Conservation (phyloP, 1,140 invertebrate species). For the honey bee (Apis mellifera) region Amel_HAv3.1 CM009936.2:5563001-5563500, state of each 20-base stretch:
- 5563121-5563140: constrained; percentile 64
- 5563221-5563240: constrained; percentile 68
- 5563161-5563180: constrained; percentile 66
- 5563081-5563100: constrained; percentile 30
- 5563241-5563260: constrained; percentile 60
- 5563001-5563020: neutral
- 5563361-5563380: constrained; percentile 70
- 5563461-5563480: neutral
- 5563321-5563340: constrained; percentile 73
- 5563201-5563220: constrained; percentile 33
- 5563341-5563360: constrained; percentile 78
- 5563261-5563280: constrained; percentile 74
- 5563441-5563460: no score
- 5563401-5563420: constrained; percentile 48
- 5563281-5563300: constrained; percentile 75
- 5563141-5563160: constrained; percentile 73
- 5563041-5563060: neutral
- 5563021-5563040: neutral
- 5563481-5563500: neutral
- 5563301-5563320: constrained; percentile 76
- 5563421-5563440: neutral
- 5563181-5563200: constrained; percentile 59
- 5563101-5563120: constrained; percentile 46
- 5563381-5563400: constrained; percentile 51
- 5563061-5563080: neutral